Percentiles rank a stretch among this genome's conserved stretches.
These are phyloP conservation scores for Rotaria macrura DNA, from an alignment of 2,888 invertebrate genomes.

Conservation along the genomic window DNA sequence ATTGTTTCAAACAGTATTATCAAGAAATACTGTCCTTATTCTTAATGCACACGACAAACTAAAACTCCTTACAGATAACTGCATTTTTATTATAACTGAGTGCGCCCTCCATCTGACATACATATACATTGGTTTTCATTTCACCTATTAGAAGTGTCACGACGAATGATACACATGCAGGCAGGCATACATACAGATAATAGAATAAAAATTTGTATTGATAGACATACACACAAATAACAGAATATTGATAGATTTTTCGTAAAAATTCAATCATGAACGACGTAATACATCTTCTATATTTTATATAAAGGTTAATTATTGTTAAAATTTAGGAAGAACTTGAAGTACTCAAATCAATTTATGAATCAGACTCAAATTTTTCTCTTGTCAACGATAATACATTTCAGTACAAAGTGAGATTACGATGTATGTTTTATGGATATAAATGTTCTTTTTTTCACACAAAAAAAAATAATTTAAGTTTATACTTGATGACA, in stretches of 20 bases:
- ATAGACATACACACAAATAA: too few relatives aligned
- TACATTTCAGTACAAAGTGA: conserved; percentile 81
- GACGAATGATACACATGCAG: neutral
- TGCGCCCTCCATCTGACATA: neutral
- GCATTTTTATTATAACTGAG: too few relatives aligned
- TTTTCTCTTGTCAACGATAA: conserved; percentile 69
- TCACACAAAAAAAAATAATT: conserved; percentile 32
- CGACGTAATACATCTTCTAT: too few relatives aligned
- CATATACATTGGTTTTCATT: neutral
- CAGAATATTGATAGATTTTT: too few relatives aligned
- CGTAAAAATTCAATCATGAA: neutral
- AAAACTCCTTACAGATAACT: too few relatives aligned
- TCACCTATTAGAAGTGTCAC: neutral
- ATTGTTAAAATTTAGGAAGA: conserved; percentile 59
- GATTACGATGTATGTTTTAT: conserved; percentile 28
- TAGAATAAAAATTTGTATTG: too few relatives aligned
- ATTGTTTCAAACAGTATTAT: too few relatives aligned
- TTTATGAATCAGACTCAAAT: conserved; percentile 79
- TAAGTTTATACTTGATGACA: conserved; percentile 62
- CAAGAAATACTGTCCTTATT: too few relatives aligned
- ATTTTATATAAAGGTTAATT: neutral
- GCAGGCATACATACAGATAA: too few relatives aligned
- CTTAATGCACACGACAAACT: too few relatives aligned
- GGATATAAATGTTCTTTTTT: conserved; percentile 55
- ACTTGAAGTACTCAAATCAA: conserved; percentile 75